Percentiles rank a stretch among this genome's conserved stretches.
These are phyloP conservation scores for Tenthredo mesomela DNA, from an alignment of 2,888 invertebrate species.

Conservation along the genomic window DNA sequence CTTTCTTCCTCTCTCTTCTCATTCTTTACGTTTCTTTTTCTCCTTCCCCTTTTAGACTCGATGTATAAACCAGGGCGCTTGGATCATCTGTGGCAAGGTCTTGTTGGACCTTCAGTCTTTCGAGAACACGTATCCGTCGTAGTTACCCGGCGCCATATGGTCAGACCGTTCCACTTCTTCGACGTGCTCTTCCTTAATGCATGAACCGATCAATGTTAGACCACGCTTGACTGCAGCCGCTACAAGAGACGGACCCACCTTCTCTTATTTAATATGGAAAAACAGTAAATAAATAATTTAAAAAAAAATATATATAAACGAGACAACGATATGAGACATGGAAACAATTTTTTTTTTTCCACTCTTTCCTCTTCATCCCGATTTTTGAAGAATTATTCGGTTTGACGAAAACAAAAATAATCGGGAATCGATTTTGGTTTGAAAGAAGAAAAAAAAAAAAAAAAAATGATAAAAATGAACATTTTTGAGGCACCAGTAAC, in stretches of 20 bases:
- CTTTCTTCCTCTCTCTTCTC: not conserved
- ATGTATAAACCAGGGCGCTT: not conserved
- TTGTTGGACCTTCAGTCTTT: constrained; percentile 20
- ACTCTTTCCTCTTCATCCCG: too few species aligned
- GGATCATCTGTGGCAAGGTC: constrained; percentile 28
- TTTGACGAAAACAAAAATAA: too few species aligned
- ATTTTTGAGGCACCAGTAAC: not conserved
- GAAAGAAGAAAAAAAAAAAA: not conserved
- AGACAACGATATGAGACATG: not conserved
- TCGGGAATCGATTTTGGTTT: too few species aligned
- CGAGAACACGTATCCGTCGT: constrained; percentile 31
- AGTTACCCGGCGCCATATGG: constrained; percentile 47
- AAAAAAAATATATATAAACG: too few species aligned
- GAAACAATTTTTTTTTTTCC: too few species aligned
- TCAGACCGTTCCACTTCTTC: constrained; percentile 35
- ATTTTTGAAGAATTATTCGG: too few species aligned
- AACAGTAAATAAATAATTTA: not conserved
- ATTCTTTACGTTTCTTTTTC: not conserved
- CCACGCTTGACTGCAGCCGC: constrained; percentile 30
- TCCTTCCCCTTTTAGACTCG: not conserved
- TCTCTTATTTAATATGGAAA: not conserved
- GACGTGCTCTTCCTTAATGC: constrained; percentile 37
- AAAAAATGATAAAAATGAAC: not conserved
- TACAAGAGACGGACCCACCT: not conserved
- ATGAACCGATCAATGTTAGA: constrained; percentile 50